These are phyloP conservation scores for Caenorhabditis sp. DNA, from an alignment of 2,888 invertebrate species.

Conservation along the genomic window DNA sequence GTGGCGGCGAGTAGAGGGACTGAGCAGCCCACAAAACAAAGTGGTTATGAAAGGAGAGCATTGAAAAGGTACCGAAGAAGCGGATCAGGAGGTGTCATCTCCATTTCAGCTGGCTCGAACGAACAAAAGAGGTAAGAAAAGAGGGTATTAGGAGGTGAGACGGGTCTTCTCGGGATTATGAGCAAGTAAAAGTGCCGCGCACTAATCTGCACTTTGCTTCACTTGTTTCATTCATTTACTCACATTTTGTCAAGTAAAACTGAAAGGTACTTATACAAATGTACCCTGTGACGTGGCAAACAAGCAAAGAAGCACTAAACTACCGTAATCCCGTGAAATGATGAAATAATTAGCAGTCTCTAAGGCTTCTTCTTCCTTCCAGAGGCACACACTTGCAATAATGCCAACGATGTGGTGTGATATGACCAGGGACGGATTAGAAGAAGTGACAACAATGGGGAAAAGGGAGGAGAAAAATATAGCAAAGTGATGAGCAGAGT, in stretches of 20 bases:
- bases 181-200: background rate
- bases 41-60: too few species aligned
- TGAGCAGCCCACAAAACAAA: background rate
- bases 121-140: slow-evolving; percentile 1
- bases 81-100: slow-evolving; percentile 15
- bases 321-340: slow-evolving; percentile 11
- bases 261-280: background rate
- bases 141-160: background rate
- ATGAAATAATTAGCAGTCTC: slow-evolving; percentile 33
- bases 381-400: background rate
- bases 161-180: background rate
- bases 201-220: slow-evolving; percentile 1
- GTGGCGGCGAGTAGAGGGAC: background rate
- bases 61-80: background rate
- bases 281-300: background rate
- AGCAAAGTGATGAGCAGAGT: too few species aligned
- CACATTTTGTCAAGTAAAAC: background rate
- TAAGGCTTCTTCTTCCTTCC: slow-evolving; percentile 12
- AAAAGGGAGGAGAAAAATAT: background rate
- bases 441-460: background rate
- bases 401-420: background rate
- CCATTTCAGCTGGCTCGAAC: background rate
- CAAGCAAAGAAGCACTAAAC: background rate
- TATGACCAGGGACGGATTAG: background rate
- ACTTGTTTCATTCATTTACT: background rate